phyloP scores from a whole-genome alignment of 1,140 invertebrate species.

The Telenomus remus region DNA sequence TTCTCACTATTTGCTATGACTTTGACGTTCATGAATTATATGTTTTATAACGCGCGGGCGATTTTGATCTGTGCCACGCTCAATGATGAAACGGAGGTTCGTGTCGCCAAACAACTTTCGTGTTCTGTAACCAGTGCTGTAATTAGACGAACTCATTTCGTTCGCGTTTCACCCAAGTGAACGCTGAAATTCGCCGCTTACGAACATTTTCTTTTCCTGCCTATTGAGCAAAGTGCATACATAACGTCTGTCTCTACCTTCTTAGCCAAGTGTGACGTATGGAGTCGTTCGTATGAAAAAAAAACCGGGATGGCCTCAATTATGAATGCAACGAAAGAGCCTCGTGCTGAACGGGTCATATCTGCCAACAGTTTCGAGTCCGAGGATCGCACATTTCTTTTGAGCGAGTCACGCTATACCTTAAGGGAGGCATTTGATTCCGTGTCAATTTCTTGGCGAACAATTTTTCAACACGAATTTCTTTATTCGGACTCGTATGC shows the following conservation, averaged over 20 bases:
- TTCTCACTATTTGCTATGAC: conserved; percentile 14
- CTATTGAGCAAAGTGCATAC: conserved; percentile 49
- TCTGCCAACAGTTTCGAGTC: conserved; percentile 4
- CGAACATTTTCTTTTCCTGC: conserved; percentile 39
- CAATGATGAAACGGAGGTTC: conserved; percentile 19
- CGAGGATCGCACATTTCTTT: conserved; percentile 19
- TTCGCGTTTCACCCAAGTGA: conserved; percentile 44
- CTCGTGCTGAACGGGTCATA: conserved; percentile 24
- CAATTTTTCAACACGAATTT: conserved; percentile 17
- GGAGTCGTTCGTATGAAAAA: conserved; percentile 32
- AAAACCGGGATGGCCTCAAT: conserved; percentile 41
- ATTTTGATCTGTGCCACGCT: conserved; percentile 9
- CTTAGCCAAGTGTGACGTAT: conserved; percentile 32
- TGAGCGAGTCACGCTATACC: no score
- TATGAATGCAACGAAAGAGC: conserved; percentile 36
- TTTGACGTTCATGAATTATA: conserved; percentile 17
- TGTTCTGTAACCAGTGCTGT: conserved; percentile 36
- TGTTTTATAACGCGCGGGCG: conserved; percentile 20
- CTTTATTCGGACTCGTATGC: conserved; percentile 21
- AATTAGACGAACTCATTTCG: conserved; percentile 51
- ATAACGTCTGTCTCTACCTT: conserved; percentile 27
- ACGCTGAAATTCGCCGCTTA: conserved; percentile 40
- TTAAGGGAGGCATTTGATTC: conserved; percentile 19
- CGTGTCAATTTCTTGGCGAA: conserved; percentile 27
- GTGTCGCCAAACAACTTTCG: conserved; percentile 26